Percentiles rank a stretch among this genome's conserved stretches.
Evolutionary conservation across 2,888 invertebrate genomes (phyloP).

Genomic region (Yponomeuta sedellus): DNA sequence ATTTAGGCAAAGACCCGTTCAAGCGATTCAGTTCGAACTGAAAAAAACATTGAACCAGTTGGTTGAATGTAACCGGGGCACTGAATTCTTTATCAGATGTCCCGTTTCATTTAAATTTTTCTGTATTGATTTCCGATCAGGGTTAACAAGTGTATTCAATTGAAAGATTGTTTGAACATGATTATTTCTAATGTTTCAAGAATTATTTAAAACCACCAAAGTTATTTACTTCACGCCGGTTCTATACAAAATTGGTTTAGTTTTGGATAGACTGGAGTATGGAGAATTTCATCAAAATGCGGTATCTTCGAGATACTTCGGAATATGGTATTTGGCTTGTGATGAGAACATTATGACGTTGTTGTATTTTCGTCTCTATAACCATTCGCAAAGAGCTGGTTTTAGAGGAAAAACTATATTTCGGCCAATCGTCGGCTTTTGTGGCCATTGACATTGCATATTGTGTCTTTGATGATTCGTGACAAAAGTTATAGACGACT

Average conservation of each 20-base stretch:
- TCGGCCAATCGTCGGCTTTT: not conserved
- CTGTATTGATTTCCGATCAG: not conserved
- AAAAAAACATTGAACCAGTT: not conserved
- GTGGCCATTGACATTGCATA: slow-evolving; percentile 7
- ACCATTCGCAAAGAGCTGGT: not conserved
- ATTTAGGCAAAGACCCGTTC: not conserved
- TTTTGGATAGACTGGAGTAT: too few species aligned
- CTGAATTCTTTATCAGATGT: not conserved
- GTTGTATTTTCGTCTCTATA: not conserved
- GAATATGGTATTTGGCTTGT: too few species aligned
- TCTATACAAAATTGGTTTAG: too few species aligned
- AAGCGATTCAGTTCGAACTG: not conserved
- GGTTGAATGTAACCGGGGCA: not conserved
- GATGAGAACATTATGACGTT: too few species aligned
- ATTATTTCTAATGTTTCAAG: too few species aligned
- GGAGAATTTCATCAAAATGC: too few species aligned
- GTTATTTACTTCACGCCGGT: too few species aligned
- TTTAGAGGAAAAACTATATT: not conserved
- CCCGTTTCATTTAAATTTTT: not conserved
- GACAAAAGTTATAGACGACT: too few species aligned
- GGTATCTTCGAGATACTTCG: too few species aligned
- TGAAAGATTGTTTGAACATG: too few species aligned
- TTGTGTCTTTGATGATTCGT: not conserved
- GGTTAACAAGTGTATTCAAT: too few species aligned
- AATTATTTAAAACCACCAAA: too few species aligned